Percentiles rank a stretch among this genome's conserved stretches.
Evolutionary conservation across 2,797 vertebrate genomes (phyloP).

Genomic region (Buphagus erythrorhynchus): DNA sequence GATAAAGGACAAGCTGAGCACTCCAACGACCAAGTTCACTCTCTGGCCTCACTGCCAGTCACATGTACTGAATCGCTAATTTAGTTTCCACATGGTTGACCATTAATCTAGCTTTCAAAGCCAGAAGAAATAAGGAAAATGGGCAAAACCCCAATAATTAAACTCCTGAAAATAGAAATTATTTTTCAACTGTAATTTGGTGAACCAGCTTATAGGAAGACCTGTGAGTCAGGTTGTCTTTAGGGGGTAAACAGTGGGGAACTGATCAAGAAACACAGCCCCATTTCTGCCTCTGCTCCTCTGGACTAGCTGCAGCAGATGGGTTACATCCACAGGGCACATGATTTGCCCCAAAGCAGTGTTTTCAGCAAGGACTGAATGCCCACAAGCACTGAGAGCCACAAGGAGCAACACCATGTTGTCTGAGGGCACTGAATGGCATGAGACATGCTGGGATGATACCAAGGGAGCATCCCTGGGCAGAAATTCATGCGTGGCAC

Average conservation of each 20-base stretch:
- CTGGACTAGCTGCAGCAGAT: not conserved
- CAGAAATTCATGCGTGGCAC: not conserved
- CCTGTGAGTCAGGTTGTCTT: not conserved
- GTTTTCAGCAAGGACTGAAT: not conserved
- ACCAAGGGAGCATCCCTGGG: not conserved
- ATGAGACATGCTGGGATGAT: not conserved
- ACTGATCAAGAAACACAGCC: not conserved
- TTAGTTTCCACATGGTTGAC: not conserved
- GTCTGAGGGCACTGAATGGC: not conserved
- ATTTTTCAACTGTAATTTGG: not conserved
- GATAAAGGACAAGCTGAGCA: not conserved
- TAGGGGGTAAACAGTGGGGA: not conserved
- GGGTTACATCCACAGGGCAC: not conserved
- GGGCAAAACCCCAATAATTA: not conserved
- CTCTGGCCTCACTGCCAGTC: not conserved
- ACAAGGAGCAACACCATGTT: accelerated
- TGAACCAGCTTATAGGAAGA: not conserved
- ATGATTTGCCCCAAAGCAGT: not conserved
- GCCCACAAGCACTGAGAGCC: accelerated
- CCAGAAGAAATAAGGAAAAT: not conserved
- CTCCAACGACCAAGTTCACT: not conserved
- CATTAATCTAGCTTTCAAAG: not conserved
- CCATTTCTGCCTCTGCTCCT: not conserved
- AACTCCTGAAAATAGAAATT: not conserved
- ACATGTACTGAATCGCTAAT: not conserved